Evolutionary conservation across 2,113 vertebrate genomes (phyloP), one percentile per base, ranked within the genome.

Genomic region (Syrrhaptes paradoxus): DNA sequence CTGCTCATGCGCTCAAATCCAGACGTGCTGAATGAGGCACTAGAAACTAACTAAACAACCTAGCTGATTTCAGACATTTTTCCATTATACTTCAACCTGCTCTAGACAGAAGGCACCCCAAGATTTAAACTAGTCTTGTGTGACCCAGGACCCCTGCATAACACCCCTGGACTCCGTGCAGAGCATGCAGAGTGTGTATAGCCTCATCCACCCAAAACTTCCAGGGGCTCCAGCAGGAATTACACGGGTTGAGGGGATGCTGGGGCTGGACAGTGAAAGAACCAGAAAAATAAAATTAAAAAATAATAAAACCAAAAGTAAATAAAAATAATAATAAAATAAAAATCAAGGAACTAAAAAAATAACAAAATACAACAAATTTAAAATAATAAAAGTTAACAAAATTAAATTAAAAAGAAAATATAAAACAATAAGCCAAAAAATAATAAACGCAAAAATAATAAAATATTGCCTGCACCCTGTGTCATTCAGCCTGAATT

Each of bases 101-200:
- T 7, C 63, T 77, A 59, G 86, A 77, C 62, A 74, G 65, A 93
- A 58, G 51, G 43, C 8, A 70, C 51, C n/a, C 16, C 59, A 48
- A 63, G n/a, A 66, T 36, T 90, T 7, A 49, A 62, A 74, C 26
- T 8, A 77, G 32, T 9, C 26, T 17, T 2, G 5, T 13, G 24
- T 28, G 65, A 68, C 20, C 0, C 0, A 62, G 8, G 28, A 41
- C 18, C 34, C 29, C 41, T 14, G 16, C 26, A 2, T 26, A 38
- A 24, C 32, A 58, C 7, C 62, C 38, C 38, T 11, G 26, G 22
- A 13, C 9, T 29, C 8, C 2, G 19, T 1, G 15, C 7, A 67
- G n/a, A 48, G 52, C 38, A 46, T 18, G 22, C 19, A 15, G 11
- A 82, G 16, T 1, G 4, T 2, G 0, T 11, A 6, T 0, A 55